Evolutionary conservation across 1,140 invertebrate genomes (phyloP).

Genomic region (Musca domestica): DNA sequence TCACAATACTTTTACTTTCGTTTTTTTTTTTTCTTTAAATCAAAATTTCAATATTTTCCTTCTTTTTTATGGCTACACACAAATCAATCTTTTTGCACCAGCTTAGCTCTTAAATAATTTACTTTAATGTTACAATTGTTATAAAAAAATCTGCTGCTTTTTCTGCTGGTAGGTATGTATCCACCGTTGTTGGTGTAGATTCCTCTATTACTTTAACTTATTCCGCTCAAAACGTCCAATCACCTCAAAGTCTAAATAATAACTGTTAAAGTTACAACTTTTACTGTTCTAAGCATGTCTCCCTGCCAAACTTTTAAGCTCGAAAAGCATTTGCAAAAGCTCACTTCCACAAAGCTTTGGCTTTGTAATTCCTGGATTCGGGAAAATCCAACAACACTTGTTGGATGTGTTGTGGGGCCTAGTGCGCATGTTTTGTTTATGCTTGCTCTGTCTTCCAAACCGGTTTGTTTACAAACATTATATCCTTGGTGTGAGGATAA

Average conservation of each 20-base stretch:
- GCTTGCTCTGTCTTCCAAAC: slow-evolving; percentile 4
- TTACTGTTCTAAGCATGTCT: too few relatives aligned
- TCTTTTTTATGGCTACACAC: too few relatives aligned
- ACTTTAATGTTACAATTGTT: too few relatives aligned
- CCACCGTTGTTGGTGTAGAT: not conserved
- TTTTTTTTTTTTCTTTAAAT: too few relatives aligned
- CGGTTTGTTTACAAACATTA: slow-evolving; percentile 28
- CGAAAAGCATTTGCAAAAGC: slow-evolving; percentile 21
- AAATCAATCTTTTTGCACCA: too few relatives aligned
- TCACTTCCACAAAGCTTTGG: slow-evolving; percentile 3
- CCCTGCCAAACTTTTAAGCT: slow-evolving; percentile 15
- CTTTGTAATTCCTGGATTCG: slow-evolving; percentile 24
- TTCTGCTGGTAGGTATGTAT: too few relatives aligned
- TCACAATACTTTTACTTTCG: not conserved
- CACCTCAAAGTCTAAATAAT: slow-evolving; percentile 23
- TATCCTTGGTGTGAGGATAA: not conserved
- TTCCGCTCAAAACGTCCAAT: slow-evolving; percentile 25
- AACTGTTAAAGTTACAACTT: slow-evolving; percentile 27
- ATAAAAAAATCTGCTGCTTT: too few relatives aligned
- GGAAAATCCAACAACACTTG: slow-evolving; percentile 43
- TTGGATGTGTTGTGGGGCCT: slow-evolving; percentile 37
- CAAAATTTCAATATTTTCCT: too few relatives aligned
- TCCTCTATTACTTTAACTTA: not conserved
- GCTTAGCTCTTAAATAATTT: too few relatives aligned
- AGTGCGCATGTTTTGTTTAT: slow-evolving; percentile 39